phyloP scores from a whole-genome alignment of 2,797 vertebrate genomes.

The Varecia variegata region DNA sequence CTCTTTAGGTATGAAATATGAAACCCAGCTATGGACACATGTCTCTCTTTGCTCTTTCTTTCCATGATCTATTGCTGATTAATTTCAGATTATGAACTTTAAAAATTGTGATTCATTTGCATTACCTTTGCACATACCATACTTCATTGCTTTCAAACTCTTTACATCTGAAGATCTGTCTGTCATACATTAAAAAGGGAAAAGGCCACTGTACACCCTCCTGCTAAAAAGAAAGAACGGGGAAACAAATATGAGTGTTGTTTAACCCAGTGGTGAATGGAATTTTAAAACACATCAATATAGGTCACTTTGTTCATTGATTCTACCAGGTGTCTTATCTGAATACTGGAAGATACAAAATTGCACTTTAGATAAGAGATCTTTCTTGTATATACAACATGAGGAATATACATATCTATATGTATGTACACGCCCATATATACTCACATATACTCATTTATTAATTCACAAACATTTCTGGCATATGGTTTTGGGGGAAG shows the following conservation, averaged over 20 bases:
- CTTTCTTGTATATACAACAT: neutral
- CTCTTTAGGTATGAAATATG: conserved; percentile 68
- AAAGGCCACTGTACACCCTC: neutral
- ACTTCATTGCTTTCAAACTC: conserved; percentile 58
- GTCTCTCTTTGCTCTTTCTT: conserved; percentile 70
- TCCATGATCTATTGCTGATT: conserved; percentile 61
- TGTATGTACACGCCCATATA: neutral
- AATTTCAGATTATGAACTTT: conserved; percentile 73
- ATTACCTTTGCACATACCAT: conserved; percentile 50
- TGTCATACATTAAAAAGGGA: conserved; percentile 27
- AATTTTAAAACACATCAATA: conserved; percentile 14
- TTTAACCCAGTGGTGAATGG: neutral
- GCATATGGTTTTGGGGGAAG: neutral
- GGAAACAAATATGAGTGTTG: conserved; percentile 21
- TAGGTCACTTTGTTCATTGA: neutral
- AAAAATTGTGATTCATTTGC: conserved; percentile 67
- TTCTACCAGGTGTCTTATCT: neutral
- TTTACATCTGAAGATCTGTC: conserved; percentile 38
- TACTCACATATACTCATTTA: neutral
- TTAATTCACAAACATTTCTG: conserved; percentile 2
- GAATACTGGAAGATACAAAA: neutral
- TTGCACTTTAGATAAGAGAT: neutral
- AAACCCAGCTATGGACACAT: conserved; percentile 34
- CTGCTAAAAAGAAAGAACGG: conserved; percentile 4
- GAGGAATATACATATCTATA: neutral